Conservation (phyloP, 1,140 invertebrate genomes). For the Caenorhabditis inopinata region DNA sequence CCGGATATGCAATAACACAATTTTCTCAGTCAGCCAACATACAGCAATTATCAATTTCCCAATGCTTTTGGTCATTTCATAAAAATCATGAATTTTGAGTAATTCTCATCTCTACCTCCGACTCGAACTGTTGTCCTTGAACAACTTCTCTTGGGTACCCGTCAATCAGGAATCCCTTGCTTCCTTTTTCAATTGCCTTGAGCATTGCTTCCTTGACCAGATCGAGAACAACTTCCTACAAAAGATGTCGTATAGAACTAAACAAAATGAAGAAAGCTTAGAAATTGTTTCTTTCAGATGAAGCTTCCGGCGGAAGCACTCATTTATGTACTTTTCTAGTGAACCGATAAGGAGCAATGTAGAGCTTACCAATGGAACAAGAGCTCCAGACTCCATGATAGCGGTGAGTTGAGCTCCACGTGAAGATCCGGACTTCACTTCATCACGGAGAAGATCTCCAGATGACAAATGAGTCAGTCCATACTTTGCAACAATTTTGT, state of each 20-base stretch:
- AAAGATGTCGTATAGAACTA: too few species aligned
- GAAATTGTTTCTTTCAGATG: too few species aligned
- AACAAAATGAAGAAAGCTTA: too few species aligned
- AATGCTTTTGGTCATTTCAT: too few species aligned
- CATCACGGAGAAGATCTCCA: conserved; percentile 87
- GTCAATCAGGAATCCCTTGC: conserved; percentile 90
- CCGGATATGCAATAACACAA: too few species aligned
- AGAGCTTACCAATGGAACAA: conserved; percentile 78
- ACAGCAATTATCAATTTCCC: too few species aligned
- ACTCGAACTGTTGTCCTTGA: conserved; percentile 84
- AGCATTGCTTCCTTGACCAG: conserved; percentile 83
- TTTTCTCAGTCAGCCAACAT: too few species aligned
- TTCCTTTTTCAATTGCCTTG: conserved; percentile 70
- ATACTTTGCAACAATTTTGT: conserved; percentile 83
- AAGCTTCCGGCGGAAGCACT: too few species aligned
- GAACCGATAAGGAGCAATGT: too few species aligned
- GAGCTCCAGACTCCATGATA: conserved; percentile 83
- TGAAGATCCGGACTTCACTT: conserved; percentile 81
- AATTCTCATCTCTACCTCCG: conserved; percentile 66
- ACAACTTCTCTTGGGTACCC: conserved; percentile 89
- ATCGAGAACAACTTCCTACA: conserved; percentile 80
- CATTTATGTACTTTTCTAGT: too few species aligned
- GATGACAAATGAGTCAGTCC: conserved; percentile 94
- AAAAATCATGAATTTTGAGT: too few species aligned
- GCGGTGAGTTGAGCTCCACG: conserved; percentile 78